Evolutionary conservation across 2,888 invertebrate species (phyloP).

Genomic region (Panorpa germanica): DNA sequence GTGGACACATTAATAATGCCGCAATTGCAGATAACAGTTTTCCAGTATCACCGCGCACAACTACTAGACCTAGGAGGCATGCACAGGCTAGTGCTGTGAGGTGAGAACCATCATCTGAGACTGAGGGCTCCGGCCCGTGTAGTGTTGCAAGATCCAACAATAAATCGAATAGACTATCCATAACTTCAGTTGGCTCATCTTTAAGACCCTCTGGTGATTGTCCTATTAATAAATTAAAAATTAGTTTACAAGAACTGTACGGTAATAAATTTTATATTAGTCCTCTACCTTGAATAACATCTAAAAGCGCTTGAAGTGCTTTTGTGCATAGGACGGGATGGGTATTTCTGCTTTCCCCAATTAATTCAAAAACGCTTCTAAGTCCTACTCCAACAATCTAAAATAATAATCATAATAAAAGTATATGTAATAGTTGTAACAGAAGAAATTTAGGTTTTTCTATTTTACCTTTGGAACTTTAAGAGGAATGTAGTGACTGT

Average conservation of each 20-base stretch:
- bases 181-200: conserved; percentile 29
- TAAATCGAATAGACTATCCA: conserved; percentile 67
- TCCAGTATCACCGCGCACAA: conserved; percentile 85
- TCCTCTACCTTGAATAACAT: conserved; percentile 66
- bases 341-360: conserved; percentile 65
- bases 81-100: conserved; percentile 81
- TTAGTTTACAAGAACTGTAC: neutral
- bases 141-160: conserved; percentile 66
- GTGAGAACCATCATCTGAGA: conserved; percentile 40
- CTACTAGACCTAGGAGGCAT: conserved; percentile 77
- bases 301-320: conserved; percentile 71
- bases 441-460: conserved; percentile 4
- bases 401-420: conserved; percentile 13
- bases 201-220: conserved; percentile 25
- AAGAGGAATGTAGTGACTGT: conserved; percentile 27
- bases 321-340: conserved; percentile 77
- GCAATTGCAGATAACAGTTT: conserved; percentile 73
- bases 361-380: conserved; percentile 76
- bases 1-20: conserved; percentile 71
- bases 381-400: conserved; percentile 68
- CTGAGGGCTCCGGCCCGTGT: conserved; percentile 35
- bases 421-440: conserved; percentile 7
- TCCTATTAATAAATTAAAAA: conserved; percentile 13
- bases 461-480: conserved; percentile 28
- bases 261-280: conserved; percentile 7